A percentile compares a stretch with the other conserved stretches of the same genome.
Evolutionary conservation across 1,140 invertebrate species (phyloP).

Genomic region (Cydia fagiglandana): DNA sequence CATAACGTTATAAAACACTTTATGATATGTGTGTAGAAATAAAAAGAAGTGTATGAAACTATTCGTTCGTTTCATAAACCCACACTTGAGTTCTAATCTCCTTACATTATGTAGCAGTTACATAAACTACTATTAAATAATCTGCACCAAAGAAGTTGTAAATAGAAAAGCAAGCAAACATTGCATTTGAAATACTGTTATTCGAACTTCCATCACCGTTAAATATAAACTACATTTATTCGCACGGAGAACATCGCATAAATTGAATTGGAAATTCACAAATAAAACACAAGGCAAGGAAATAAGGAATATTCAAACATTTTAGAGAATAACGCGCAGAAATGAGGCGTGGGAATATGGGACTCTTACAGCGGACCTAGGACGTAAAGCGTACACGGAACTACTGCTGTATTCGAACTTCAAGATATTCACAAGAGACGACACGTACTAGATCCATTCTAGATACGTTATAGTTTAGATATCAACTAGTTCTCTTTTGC

Average conservation of each 20-base stretch:
- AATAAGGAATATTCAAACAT: slow-evolving; percentile 23
- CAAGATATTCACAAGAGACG: no score
- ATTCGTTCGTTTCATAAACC: no score
- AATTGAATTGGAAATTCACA: slow-evolving; percentile 22
- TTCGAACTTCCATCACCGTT: not conserved
- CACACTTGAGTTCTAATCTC: no score
- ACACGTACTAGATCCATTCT: no score
- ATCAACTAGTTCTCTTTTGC: no score
- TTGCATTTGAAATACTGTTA: not conserved
- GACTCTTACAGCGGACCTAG: slow-evolving; percentile 16
- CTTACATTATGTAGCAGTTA: no score
- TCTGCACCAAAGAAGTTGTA: not conserved
- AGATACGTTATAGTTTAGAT: no score
- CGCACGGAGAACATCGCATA: slow-evolving; percentile 12
- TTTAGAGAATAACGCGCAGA: slow-evolving; percentile 26
- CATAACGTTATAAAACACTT: no score
- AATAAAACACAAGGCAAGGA: slow-evolving; percentile 24
- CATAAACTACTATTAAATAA: not conserved
- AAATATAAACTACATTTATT: slow-evolving; percentile 11
- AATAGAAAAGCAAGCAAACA: not conserved
- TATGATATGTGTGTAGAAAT: no score
- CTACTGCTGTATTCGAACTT: no score
- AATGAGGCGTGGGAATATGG: slow-evolving; percentile 27
- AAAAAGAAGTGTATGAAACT: no score
- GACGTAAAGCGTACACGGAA: not conserved